Percentiles rank a stretch among this genome's conserved stretches.
These are phyloP conservation scores for Drosophila helvetica DNA, from an alignment of 2,888 invertebrate species.

Conservation along the genomic window DNA sequence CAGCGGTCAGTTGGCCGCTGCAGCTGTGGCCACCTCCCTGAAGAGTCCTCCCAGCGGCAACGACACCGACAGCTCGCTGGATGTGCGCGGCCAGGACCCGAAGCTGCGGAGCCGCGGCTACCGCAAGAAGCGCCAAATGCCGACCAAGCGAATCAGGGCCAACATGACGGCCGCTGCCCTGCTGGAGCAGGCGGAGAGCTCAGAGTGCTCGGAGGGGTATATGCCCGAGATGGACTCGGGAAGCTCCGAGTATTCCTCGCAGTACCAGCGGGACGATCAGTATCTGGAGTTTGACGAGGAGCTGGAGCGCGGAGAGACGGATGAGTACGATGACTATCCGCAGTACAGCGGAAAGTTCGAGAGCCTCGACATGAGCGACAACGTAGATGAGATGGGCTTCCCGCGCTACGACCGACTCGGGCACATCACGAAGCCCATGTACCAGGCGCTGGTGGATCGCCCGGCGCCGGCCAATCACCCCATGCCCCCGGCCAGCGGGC, in stretches of 20 bases:
- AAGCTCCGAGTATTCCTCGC: conserved; percentile 86
- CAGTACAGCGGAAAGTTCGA: conserved; percentile 85
- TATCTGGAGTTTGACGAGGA: conserved; percentile 84
- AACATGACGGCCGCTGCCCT: conserved; percentile 76
- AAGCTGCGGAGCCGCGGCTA: conserved; percentile 88
- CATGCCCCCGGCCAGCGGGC: conserved; percentile 80
- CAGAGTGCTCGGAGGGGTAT: conserved; percentile 89
- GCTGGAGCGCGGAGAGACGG: conserved; percentile 83
- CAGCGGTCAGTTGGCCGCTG: conserved; percentile 50
- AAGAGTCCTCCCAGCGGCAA: conserved; percentile 90
- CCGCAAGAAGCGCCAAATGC: conserved; percentile 87
- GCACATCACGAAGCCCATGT: conserved; percentile 84
- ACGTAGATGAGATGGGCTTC: conserved; percentile 88
- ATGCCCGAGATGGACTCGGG: conserved; percentile 87
- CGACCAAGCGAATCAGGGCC: conserved; percentile 82
- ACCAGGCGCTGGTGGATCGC: conserved; percentile 61
- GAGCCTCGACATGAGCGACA: conserved; percentile 87
- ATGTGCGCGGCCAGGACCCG: conserved; percentile 87
- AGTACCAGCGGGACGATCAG: conserved; percentile 84
- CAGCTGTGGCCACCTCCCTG: conserved; percentile 84
- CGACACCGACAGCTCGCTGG: conserved; percentile 89
- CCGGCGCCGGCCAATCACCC: conserved; percentile 81
- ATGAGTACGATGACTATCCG: conserved; percentile 86
- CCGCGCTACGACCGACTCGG: conserved; percentile 87
- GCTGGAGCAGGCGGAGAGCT: conserved; percentile 86